These are phyloP conservation scores for Neolamprologus kungweensis DNA, from an alignment of 2,113 vertebrate genomes.

Conservation along the genomic window DNA sequence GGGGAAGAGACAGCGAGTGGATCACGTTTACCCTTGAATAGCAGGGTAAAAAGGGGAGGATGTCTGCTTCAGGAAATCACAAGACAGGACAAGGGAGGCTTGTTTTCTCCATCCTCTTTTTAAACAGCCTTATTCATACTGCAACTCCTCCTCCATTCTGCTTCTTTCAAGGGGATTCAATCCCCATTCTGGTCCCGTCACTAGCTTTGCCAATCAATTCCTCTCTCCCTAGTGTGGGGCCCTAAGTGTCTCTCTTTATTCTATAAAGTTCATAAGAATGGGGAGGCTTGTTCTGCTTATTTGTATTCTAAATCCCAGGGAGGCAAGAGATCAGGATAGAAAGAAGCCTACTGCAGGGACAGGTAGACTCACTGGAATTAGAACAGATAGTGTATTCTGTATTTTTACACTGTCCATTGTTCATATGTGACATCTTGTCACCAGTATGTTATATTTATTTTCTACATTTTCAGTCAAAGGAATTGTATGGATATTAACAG, in stretches of 20 bases:
- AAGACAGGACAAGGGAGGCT: slow-evolving; percentile 61
- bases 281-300: slow-evolving; percentile 63
- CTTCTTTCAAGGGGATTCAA: slow-evolving; percentile 68
- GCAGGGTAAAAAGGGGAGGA: slow-evolving; percentile 55
- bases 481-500: not conserved
- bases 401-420: not conserved
- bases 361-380: slow-evolving; percentile 48
- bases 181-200: slow-evolving; percentile 63
- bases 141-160: slow-evolving; percentile 59
- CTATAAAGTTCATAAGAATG: slow-evolving; percentile 64
- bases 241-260: slow-evolving; percentile 66
- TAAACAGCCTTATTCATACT: slow-evolving; percentile 67
- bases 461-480: not conserved
- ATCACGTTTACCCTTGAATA: slow-evolving; percentile 60
- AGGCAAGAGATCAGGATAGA: slow-evolving; percentile 34
- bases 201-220: slow-evolving; percentile 56
- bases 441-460: slow-evolving; percentile 26
- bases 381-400: slow-evolving; percentile 10
- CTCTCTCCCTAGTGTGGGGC: slow-evolving; percentile 45
- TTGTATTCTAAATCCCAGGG: slow-evolving; percentile 62
- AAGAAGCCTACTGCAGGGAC: slow-evolving; percentile 26
- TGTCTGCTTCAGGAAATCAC: slow-evolving; percentile 65
- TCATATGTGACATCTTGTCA: slow-evolving; percentile 1
- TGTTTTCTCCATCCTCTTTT: slow-evolving; percentile 62
- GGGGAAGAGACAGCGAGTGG: slow-evolving; percentile 23